These are phyloP conservation scores for Cordilura impudica DNA, from an alignment of 2,888 invertebrate genomes.

Conservation along the genomic window DNA sequence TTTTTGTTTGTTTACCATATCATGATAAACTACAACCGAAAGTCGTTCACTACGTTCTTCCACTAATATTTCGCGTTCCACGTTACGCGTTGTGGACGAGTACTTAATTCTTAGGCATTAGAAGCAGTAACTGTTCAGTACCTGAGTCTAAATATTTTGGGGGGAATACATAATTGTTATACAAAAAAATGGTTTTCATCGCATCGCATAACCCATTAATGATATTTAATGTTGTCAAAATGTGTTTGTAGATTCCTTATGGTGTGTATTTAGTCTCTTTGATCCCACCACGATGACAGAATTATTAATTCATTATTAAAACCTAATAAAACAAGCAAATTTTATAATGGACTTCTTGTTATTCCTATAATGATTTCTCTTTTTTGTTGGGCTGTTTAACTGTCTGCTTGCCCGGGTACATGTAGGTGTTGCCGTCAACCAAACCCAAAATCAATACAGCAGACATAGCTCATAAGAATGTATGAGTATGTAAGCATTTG, in stretches of 20 bases:
- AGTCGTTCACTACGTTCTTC: too few relatives aligned
- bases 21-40: too few relatives aligned
- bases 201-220: too few relatives aligned
- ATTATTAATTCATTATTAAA: constrained; percentile 57
- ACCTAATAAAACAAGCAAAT: constrained; percentile 45
- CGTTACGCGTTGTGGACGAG: too few relatives aligned
- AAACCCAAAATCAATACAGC: constrained; percentile 36
- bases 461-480: too few relatives aligned
- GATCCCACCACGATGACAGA: constrained; percentile 56
- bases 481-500: too few relatives aligned
- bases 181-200: neutral
- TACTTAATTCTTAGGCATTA: too few relatives aligned
- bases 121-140: too few relatives aligned
- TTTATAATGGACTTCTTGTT: constrained; percentile 48
- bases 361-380: constrained; percentile 22
- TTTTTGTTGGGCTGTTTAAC: neutral
- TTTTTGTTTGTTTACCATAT: too few relatives aligned
- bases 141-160: too few relatives aligned
- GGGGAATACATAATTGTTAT: too few relatives aligned
- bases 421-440: constrained; percentile 47
- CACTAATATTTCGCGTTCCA: too few relatives aligned
- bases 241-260: neutral
- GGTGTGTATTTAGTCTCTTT: neutral
- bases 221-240: neutral
- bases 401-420: neutral